These are phyloP conservation scores for Phaethornis superciliosus DNA, from an alignment of 2,113 vertebrate species.

Conservation along the genomic window DNA sequence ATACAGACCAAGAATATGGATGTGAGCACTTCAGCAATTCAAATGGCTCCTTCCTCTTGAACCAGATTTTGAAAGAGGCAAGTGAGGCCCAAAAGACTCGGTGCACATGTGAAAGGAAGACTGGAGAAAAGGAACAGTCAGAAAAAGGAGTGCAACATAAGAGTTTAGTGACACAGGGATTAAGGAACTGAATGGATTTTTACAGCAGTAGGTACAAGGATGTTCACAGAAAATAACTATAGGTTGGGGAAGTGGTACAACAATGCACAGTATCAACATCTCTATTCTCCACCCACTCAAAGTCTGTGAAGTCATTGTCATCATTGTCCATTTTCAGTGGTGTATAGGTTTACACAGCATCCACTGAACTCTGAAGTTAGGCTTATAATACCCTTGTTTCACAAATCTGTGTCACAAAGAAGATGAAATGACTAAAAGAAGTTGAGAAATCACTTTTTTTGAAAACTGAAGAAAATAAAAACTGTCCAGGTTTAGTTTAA, in stretches of 20 bases:
- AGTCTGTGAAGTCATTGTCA: neutral
- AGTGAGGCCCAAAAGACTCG: neutral
- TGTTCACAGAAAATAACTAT: neutral
- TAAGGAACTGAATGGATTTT: neutral
- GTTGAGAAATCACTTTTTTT: neutral
- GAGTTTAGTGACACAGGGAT: neutral
- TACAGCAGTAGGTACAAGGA: neutral
- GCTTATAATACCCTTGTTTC: neutral
- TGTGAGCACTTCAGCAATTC: neutral
- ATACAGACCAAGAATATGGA: neutral
- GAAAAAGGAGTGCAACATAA: neutral
- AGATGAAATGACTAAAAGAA: neutral
- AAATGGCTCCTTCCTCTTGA: neutral
- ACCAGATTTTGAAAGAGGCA: neutral
- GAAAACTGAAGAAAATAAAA: neutral
- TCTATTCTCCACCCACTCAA: neutral
- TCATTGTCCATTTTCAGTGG: neutral
- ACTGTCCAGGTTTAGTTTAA: neutral
- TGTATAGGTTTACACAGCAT: fast-evolving
- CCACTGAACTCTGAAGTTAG: neutral
- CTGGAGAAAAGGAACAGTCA: neutral
- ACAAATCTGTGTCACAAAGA: neutral
- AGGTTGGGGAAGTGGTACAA: neutral
- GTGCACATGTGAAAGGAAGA: neutral
- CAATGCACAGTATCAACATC: neutral